Evolutionary conservation across 1,140 invertebrate genomes (phyloP).

Genomic region (Metaphire vulgaris): DNA sequence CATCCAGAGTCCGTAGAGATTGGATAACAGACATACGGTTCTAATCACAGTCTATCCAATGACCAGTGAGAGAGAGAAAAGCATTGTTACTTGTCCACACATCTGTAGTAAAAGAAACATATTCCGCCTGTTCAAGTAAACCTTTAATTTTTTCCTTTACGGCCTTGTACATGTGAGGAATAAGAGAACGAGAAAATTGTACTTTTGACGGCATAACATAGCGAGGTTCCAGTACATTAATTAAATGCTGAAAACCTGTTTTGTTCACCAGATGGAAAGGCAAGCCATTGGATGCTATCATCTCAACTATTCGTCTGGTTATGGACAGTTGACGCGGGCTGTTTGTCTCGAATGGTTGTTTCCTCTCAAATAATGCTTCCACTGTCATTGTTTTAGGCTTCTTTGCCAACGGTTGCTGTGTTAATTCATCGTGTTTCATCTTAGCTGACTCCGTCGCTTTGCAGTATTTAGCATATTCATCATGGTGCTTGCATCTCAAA

Average conservation of each 20-base stretch:
- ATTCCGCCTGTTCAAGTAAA: neutral
- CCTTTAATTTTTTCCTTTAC: neutral
- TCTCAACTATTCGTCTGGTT: slow-evolving; percentile 3
- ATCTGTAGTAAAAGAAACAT: slow-evolving; percentile 5
- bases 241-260: slow-evolving; percentile 2
- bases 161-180: neutral
- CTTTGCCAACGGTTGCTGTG: too few species aligned
- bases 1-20: neutral
- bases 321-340: too few species aligned
- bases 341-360: too few species aligned
- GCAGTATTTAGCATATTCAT: too few species aligned
- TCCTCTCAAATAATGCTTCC: too few species aligned
- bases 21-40: neutral
- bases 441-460: too few species aligned
- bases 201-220: neutral
- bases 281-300: neutral
- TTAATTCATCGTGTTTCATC: too few species aligned
- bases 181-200: neutral
- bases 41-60: neutral
- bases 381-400: too few species aligned
- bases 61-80: neutral
- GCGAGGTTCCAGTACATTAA: neutral
- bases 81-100: neutral
- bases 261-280: neutral
- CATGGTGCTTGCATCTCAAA: too few species aligned